A percentile compares a stretch with the other conserved stretches of the same genome.
Evolutionary conservation across 2,113 vertebrate species (phyloP).

Genomic region (Nipponia nippon): DNA sequence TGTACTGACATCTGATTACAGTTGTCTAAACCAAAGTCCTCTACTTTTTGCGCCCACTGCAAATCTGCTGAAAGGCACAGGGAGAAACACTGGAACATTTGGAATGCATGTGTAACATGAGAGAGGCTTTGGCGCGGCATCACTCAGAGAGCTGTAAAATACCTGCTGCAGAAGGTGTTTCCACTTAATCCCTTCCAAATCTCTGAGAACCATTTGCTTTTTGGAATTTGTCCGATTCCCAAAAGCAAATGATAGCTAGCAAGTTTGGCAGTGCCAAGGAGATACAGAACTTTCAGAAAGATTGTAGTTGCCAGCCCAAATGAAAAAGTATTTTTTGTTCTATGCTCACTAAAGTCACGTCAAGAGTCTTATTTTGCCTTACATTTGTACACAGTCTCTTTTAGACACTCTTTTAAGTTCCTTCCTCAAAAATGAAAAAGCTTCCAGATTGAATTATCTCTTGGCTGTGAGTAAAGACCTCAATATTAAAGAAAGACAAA

Average conservation of each 20-base stretch:
- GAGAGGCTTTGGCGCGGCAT: background rate
- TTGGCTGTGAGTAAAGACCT: background rate
- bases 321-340: background rate
- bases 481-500: background rate
- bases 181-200: background rate
- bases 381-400: background rate
- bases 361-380: background rate
- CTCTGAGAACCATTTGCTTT: background rate
- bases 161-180: background rate
- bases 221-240: background rate
- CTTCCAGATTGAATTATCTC: background rate
- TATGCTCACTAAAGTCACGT: background rate
- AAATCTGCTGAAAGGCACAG: background rate
- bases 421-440: background rate
- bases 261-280: background rate
- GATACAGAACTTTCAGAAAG: background rate
- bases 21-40: background rate
- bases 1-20: background rate
- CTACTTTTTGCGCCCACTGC: background rate
- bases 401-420: background rate
- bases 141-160: background rate
- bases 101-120: background rate
- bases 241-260: background rate
- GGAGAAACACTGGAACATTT: background rate
- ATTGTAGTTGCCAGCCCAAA: background rate